Evolutionary conservation across 1,140 invertebrate genomes (phyloP).

Genomic region (Bombus sylvicola): DNA sequence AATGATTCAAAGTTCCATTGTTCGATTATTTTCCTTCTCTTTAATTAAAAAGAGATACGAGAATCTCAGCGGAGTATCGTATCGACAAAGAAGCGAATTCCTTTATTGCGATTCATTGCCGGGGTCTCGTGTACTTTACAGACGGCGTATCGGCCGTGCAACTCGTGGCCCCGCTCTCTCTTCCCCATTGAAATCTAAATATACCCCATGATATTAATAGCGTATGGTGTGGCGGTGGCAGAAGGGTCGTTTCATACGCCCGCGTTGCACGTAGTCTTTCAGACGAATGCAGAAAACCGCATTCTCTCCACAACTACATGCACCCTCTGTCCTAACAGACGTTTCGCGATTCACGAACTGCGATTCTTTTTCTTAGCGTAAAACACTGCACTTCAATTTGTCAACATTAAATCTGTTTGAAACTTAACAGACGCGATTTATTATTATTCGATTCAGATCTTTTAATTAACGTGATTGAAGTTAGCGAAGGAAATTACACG

Average conservation of each 20-base stretch:
- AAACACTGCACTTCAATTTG: background rate
- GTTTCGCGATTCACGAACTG: background rate
- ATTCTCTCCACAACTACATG: constrained; percentile 44
- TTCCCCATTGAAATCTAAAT: constrained; percentile 80
- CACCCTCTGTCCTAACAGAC: background rate
- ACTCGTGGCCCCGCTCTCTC: constrained; percentile 66
- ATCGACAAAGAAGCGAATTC: constrained; percentile 46
- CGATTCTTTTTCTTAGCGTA: background rate
- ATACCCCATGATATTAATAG: constrained; percentile 80
- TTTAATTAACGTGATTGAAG: background rate
- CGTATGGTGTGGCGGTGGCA: constrained; percentile 67
- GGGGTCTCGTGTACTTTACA: constrained; percentile 60
- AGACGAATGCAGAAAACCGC: constrained; percentile 57
- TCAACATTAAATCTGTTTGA: background rate
- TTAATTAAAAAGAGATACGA: background rate
- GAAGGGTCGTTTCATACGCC: constrained; percentile 65
- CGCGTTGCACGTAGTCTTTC: constrained; percentile 54
- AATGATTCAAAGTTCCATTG: background rate
- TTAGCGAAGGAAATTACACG: background rate
- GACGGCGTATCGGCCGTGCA: constrained; percentile 69
- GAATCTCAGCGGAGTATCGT: too few relatives aligned
- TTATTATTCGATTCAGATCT: background rate
- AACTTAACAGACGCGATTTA: background rate
- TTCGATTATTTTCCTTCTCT: background rate
- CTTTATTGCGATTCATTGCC: constrained; percentile 53